These are phyloP conservation scores for Suncus etruscus DNA, from an alignment of 2,113 vertebrate species.

Conservation along the genomic window DNA sequence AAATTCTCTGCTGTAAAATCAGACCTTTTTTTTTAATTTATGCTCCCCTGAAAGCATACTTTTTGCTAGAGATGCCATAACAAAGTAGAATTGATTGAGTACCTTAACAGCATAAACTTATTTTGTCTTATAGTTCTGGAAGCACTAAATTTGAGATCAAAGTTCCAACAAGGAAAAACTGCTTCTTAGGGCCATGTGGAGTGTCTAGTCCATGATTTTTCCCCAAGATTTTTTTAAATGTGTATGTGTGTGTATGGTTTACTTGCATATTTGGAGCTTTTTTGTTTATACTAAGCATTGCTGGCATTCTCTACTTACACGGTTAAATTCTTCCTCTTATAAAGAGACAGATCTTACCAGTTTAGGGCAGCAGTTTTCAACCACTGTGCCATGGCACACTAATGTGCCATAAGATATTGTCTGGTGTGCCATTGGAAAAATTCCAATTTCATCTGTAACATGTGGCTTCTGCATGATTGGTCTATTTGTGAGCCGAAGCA, in stretches of 20 bases:
- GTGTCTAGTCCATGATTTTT: not conserved
- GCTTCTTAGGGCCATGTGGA: not conserved
- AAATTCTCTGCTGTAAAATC: not conserved
- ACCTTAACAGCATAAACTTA: not conserved
- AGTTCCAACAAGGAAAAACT: no score
- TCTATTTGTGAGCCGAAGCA: no score
- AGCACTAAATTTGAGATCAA: not conserved
- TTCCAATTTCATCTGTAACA: no score
- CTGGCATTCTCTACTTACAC: accelerated
- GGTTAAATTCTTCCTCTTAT: not conserved
- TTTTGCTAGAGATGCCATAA: not conserved
- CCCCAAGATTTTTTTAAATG: no score
- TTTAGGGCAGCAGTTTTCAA: no score
- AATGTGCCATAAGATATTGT: no score
- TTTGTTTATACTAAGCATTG: not conserved
- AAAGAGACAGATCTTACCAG: not conserved
- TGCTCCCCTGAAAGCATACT: not conserved
- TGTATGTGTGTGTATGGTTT: no score
- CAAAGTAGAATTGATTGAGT: not conserved
- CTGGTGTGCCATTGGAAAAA: no score
- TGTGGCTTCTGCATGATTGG: no score
- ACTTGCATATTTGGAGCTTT: not conserved
- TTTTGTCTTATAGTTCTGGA: not conserved
- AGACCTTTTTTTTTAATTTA: not conserved
- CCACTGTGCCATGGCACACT: no score